Percentiles rank a stretch among this genome's conserved stretches.
Evolutionary conservation across 2,797 vertebrate species (phyloP).

Genomic region (Phyllotis vaccarum): DNA sequence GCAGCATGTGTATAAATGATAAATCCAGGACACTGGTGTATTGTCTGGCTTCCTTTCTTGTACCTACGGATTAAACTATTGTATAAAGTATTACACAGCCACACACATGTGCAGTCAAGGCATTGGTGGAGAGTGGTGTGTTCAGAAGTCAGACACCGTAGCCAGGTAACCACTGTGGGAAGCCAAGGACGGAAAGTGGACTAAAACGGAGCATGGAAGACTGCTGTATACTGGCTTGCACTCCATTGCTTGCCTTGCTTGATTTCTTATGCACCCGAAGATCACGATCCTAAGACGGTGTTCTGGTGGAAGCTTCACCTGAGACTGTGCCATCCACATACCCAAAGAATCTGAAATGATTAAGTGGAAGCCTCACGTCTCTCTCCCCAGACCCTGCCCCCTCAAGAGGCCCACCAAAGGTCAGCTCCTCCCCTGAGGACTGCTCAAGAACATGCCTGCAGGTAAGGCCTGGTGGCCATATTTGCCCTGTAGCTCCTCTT

Average conservation of each 20-base stretch:
- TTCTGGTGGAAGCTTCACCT: too few relatives aligned
- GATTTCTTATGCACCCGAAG: too few relatives aligned
- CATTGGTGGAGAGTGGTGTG: neutral
- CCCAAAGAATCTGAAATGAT: too few relatives aligned
- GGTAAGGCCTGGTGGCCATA: too few relatives aligned
- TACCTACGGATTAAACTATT: neutral
- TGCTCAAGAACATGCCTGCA: too few relatives aligned
- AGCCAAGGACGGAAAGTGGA: neutral
- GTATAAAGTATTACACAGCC: neutral
- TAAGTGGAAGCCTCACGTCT: too few relatives aligned
- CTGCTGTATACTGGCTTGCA: neutral
- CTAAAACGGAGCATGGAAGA: neutral
- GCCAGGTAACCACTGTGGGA: neutral
- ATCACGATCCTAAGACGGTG: neutral
- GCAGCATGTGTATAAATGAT: neutral
- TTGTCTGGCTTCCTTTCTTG: neutral
- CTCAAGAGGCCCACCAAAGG: too few relatives aligned
- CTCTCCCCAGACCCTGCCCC: too few relatives aligned
- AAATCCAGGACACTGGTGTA: neutral
- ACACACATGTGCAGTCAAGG: fast-evolving
- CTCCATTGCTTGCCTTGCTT: too few relatives aligned
- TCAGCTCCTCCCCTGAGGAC: too few relatives aligned
- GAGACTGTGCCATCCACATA: too few relatives aligned
- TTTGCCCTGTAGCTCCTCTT: too few relatives aligned
- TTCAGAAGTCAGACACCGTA: neutral